Evolutionary conservation across 1,140 invertebrate species (phyloP).

Genomic region (Propsilocerus akamusi): DNA sequence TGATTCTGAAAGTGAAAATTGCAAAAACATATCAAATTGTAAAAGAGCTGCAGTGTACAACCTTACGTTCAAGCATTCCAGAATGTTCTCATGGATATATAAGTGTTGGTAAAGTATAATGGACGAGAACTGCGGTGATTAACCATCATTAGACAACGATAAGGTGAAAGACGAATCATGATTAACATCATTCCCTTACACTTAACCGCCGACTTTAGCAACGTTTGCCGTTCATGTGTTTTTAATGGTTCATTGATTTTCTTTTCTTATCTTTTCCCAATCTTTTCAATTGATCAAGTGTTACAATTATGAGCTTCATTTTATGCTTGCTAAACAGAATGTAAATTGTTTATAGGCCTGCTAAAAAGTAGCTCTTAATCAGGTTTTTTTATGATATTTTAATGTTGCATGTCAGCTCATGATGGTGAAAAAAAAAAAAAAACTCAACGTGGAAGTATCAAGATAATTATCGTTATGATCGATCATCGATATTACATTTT

Average conservation of each 20-base stretch:
- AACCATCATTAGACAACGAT: not conserved
- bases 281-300: not conserved
- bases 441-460: no score
- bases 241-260: not conserved
- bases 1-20: no score
- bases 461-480: no score
- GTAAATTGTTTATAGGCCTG: no score
- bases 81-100: no score
- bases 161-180: not conserved
- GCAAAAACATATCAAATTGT: no score
- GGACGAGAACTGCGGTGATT: not conserved
- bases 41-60: no score
- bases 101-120: not conserved
- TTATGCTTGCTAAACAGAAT: not conserved
- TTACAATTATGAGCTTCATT: slow-evolving; percentile 2
- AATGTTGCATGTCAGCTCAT: not conserved
- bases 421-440: no score
- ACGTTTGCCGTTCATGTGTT: not conserved
- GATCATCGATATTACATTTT: no score
- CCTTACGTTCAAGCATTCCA: no score
- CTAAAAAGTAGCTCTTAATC: not conserved
- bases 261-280: not conserved
- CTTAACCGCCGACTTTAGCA: no score
- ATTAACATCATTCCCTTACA: no score
- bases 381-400: slow-evolving; percentile 2